Evolutionary conservation across 2,888 invertebrate species (phyloP).

Genomic region (Eilema caniola): DNA sequence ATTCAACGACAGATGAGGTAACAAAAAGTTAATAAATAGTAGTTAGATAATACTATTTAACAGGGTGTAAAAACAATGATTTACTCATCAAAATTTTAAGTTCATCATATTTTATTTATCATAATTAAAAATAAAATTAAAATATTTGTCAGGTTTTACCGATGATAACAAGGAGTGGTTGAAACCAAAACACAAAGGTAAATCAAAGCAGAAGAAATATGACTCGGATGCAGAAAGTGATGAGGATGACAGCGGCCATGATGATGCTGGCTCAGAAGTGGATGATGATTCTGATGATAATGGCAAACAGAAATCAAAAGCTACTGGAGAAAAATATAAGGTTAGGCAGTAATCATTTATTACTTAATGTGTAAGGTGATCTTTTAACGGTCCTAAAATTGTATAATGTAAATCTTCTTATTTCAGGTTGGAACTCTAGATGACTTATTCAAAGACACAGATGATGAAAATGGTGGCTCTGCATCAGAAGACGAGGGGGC

Average conservation of each 20-base stretch:
- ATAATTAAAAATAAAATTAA: no score
- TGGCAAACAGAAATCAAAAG: constrained; percentile 55
- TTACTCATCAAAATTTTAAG: no score
- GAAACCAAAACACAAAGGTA: constrained; percentile 86
- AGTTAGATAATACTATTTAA: no score
- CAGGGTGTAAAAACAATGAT: no score
- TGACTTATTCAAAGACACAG: constrained; percentile 84
- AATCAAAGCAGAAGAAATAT: constrained; percentile 57
- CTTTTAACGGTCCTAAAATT: no score
- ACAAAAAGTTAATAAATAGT: no score
- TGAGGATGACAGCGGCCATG: constrained; percentile 60
- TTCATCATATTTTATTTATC: no score
- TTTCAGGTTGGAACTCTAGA: constrained; percentile 83
- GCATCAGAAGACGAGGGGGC: constrained; percentile 70
- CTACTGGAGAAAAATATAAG: constrained; percentile 75
- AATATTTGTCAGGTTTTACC: constrained; percentile 87
- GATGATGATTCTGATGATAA: constrained; percentile 63
- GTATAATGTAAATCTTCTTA: neutral
- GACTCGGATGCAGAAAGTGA: constrained; percentile 55
- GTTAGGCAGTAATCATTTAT: constrained; percentile 45
- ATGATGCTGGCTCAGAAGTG: constrained; percentile 59
- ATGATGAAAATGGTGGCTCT: constrained; percentile 70
- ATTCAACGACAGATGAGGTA: no score
- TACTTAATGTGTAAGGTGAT: no score
- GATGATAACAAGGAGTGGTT: constrained; percentile 92